These are phyloP conservation scores for Sternarchorhynchus goeldii DNA, from an alignment of 2,797 vertebrate species.

Conservation along the genomic window DNA sequence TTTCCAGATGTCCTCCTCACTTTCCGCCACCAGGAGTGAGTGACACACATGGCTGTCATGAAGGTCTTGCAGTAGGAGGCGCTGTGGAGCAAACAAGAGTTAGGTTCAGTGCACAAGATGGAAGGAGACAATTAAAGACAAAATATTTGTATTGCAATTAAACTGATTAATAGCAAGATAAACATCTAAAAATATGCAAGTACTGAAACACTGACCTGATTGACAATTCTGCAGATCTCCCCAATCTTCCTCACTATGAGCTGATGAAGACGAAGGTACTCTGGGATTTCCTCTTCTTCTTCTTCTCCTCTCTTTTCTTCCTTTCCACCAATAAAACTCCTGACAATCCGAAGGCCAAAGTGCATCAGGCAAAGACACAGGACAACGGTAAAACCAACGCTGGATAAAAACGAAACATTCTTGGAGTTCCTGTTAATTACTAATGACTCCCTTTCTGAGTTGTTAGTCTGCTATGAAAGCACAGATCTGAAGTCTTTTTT, in stretches of 20 bases:
- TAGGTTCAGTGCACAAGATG: background rate
- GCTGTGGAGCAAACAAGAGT: constrained; percentile 63
- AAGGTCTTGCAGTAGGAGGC: constrained; percentile 92
- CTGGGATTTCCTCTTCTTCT: constrained; percentile 78
- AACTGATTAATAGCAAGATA: background rate
- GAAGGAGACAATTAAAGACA: background rate
- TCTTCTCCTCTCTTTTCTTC: constrained; percentile 64
- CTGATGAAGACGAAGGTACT: constrained; percentile 86
- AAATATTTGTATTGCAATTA: no score
- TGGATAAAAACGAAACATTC: no score
- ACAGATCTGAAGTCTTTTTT: no score
- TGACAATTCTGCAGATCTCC: constrained; percentile 93
- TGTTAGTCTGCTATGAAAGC: no score
- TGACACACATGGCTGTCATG: constrained; percentile 96
- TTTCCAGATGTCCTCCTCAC: constrained; percentile 99
- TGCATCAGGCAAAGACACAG: background rate
- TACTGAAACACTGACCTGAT: constrained; percentile 81
- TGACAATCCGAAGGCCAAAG: constrained; percentile 42
- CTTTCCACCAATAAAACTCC: constrained; percentile 67
- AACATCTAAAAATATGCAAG: background rate
- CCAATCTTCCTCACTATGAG: constrained; percentile 87
- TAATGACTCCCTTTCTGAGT: no score
- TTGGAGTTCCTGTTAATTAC: no score
- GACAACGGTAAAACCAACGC: background rate
- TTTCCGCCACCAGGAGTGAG: constrained; percentile 95